Evolutionary conservation across 1,140 invertebrate genomes (phyloP), one percentile per base, ranked within the genome.

Genomic region (Laupala kohalensis): DNA sequence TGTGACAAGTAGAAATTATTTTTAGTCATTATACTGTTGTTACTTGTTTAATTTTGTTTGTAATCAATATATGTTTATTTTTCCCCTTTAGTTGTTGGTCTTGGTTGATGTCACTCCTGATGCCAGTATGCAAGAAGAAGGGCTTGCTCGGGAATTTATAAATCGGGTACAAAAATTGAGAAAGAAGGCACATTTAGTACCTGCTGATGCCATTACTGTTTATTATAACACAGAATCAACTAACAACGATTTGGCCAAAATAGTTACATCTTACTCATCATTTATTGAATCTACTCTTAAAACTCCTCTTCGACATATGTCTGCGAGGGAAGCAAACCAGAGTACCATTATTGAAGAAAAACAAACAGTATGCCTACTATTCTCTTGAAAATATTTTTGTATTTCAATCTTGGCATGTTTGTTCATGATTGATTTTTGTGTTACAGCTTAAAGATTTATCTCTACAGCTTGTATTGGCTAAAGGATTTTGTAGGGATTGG

Each of bases 81-180:
- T 53, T 53, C 0, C 37, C n/a, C n/a, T n/a, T 13, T 53, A 53
- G 37, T 72, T 93, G n/a, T 78, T 94, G 29, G 88, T 94, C 73
- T 78, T 94, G 24, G 77, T 94, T 70, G 90, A 93, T 78, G 84
- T 91, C 63, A 90, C 89, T 0, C 89, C 93, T 2, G 94, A 97
- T 81, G 89, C 94, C 76, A 87, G 88, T 3, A 92, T 98, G 90
- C 82, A 93, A 71, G 90, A 97, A 79, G 96, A 99, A 86, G 95
- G 95, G 27, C 83, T 91, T 71, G 92, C 94, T 0, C 84, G 97
- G 72, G 97, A 99, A 83, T 89, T 99, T 9, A 95, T 98, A 27
- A 99, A 99, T 79, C 87, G 97, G 64, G 87, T 99, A 62, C 98
- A 99, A 78, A 98, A 97, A 82, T 82, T 99, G 0, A 84, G 97